Base-by-base conservation (phyloP, 1,140 invertebrate genomes). In the Amyelois transitella region DNA sequence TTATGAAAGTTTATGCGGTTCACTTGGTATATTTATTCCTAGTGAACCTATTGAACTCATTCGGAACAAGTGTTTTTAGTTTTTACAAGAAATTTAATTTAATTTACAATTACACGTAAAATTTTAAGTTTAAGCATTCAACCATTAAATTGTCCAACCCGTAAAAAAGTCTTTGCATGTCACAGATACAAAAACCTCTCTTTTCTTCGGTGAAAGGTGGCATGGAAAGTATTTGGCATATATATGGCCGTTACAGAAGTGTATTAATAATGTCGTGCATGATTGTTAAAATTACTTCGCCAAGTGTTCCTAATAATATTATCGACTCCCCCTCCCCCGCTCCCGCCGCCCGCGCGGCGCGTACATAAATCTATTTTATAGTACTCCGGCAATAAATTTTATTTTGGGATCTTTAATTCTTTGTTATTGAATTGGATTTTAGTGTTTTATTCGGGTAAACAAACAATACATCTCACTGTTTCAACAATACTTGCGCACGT, bases 381-480 rank as follows among this genome's bases (percentile, higher is more conserved):
- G 84, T 85, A 83, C 76, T 79, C 72, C 61, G 75, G 82, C 81
- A 85, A 87, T 87, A 85, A 87, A 85, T 85, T 87, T 87, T 87
- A 87, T 87, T 87, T 87, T 77, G 76, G 84, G 84, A 87, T 82
- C 84, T 87, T 87, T 87, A 87, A 87, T 87, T 87, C 84, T 87
- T 87, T 87, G 84, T 87, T 87, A 85, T 87, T 85, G 84, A 85
- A 87, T 86, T 87, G 80, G 81, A 87, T 87, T 87, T 87, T 87
- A 87, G 81, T 87, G 84, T 87, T 87, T 86, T 87, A 87, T 87
- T 84, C 72, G 79, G 75, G 81, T 87, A 87, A 87, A 87, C 84
- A 87, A 87, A 85, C 81, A 86, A 81, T 80, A 77, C 74, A 84
- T 75, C 71, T 76, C 67, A 70, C 62, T 76, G 75, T 77, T 81